These are phyloP conservation scores for Heteractis magnifica DNA, from an alignment of 92 coral and sea anemone species.

Conservation along the genomic window DNA sequence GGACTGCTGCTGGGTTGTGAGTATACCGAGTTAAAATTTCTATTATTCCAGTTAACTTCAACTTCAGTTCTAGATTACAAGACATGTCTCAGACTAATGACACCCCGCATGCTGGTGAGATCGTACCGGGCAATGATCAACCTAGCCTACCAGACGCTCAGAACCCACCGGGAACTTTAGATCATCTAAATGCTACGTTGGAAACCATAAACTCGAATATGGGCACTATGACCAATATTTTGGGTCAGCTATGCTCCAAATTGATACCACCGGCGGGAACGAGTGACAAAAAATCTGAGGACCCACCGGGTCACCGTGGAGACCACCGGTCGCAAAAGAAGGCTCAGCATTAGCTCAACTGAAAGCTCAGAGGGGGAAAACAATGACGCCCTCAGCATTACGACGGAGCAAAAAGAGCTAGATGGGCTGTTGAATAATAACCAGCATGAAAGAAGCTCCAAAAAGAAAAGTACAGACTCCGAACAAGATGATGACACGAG, in stretches of 20 bases:
- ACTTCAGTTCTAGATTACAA: no score
- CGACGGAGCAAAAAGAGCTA: neutral
- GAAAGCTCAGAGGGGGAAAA: no score
- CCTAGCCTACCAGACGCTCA: no score
- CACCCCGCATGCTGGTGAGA: no score
- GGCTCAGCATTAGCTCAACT: no score
- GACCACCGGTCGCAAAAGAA: neutral
- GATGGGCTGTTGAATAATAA: neutral
- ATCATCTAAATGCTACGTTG: neutral
- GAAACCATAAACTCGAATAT: neutral
- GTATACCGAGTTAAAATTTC: no score
- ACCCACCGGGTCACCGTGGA: neutral
- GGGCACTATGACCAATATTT: neutral
- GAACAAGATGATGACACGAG: conserved; percentile 7
- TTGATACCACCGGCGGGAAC: neutral
- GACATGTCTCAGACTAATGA: no score
- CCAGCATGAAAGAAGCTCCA: neutral
- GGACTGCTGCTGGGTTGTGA: no score
- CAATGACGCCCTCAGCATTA: no score
- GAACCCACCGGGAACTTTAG: neutral
- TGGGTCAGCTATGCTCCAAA: neutral
- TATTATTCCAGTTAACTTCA: no score
- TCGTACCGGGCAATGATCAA: no score
- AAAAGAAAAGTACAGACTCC: neutral
- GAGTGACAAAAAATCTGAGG: neutral